Evolutionary conservation across 2,113 vertebrate species (phyloP), one percentile per base, ranked within the genome.

Genomic region (Pomatorhinus ruficollis): DNA sequence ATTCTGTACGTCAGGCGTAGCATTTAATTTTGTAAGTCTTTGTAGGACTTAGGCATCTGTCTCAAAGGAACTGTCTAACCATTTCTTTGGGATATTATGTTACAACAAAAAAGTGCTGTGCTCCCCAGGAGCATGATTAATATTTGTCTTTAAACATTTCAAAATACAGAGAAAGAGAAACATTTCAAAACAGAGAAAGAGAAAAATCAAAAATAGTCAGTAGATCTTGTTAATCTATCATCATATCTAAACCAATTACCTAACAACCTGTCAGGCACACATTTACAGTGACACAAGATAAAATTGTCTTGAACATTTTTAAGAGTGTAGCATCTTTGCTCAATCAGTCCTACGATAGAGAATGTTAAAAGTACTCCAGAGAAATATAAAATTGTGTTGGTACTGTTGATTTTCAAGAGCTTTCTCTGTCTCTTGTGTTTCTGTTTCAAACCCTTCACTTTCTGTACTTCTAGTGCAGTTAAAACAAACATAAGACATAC

Each of bases 401-500:
- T 12, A 77, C 23, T 35, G 17, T 27, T 53, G 56, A 40, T 42
- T 54, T 69, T 40, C n/a, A 70, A 60, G 39, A 33, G 10, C 40
- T 47, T 68, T 33, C 20, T 54, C 21, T 60, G 31, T 47, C 18
- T 88, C 76, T 54, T 45, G 13, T 71, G 10, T 56, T 83, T 83
- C 65, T 89, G 23, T 20, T 65, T 37, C 37, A 70, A 31, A 25
- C 74, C 14, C 33, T 33, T 71, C 40, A 15, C 21, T 47, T 65
- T 40, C 39, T 57, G 65, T 49, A 74, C 44, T 64, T 37, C 63
- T 45, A 39, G n/a, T 33, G 65, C 9, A 17, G 31, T 74, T 87
- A 72, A 76, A 76, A 85, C 18, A 89, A 81, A 61, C 5, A 14
- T 44, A 79, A 74, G 61, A 75, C 98, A 93, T 95, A 99, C 99